Percentiles rank a stretch among this genome's conserved stretches.
Evolutionary conservation across 1,140 invertebrate genomes (phyloP).

Genomic region (Arctopsyche grandis): DNA sequence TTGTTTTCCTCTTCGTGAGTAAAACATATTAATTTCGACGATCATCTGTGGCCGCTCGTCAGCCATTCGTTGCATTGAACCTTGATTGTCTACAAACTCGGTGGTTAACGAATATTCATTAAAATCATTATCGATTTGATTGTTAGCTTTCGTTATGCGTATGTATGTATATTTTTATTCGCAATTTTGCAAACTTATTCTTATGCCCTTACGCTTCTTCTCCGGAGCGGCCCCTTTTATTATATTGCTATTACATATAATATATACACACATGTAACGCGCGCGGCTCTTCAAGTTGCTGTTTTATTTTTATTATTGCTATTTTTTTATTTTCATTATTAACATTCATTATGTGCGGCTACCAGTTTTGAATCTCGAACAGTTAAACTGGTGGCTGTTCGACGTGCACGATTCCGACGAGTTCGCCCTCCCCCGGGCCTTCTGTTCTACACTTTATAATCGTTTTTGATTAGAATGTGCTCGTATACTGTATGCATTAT

Average conservation of each 20-base stretch:
- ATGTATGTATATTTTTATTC: slow-evolving; percentile 17
- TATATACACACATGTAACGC: background rate
- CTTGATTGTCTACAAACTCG: slow-evolving; percentile 38
- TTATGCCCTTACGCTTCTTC: no score
- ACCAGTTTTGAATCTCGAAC: slow-evolving; percentile 7
- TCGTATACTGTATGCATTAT: background rate
- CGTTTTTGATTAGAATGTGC: slow-evolving; percentile 3
- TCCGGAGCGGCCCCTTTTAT: no score
- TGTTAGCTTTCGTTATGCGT: slow-evolving; percentile 10
- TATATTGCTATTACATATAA: no score
- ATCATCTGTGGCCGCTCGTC: background rate
- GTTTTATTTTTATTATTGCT: background rate
- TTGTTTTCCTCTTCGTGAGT: slow-evolving; percentile 16
- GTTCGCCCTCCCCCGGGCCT: background rate
- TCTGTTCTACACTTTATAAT: slow-evolving; percentile 7
- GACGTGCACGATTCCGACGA: background rate
- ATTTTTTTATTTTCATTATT: slow-evolving; percentile 8
- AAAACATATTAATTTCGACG: slow-evolving; percentile 36
- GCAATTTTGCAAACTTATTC: slow-evolving; percentile 34
- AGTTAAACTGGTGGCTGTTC: background rate
- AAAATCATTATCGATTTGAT: slow-evolving; percentile 43
- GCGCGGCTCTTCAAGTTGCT: background rate
- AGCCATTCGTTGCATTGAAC: slow-evolving; percentile 26
- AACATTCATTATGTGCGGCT: slow-evolving; percentile 9
- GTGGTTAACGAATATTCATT: slow-evolving; percentile 43